phyloP scores from a whole-genome alignment of 2,113 vertebrate genomes.

The Herpailurus yagouaroundi region DNA sequence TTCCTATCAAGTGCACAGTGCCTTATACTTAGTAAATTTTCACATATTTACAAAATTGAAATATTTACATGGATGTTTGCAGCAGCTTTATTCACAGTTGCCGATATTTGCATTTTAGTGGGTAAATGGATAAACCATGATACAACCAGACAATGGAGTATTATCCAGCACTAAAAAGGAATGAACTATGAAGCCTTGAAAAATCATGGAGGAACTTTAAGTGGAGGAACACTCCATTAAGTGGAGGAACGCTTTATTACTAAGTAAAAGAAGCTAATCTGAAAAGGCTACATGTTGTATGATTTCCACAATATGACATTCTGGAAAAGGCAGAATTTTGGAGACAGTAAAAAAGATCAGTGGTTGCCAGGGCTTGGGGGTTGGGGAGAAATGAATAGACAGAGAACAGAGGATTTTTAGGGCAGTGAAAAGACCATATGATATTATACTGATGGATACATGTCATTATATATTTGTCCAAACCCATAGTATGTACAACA shows the following conservation, averaged over 20 bases:
- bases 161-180: neutral
- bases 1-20: neutral
- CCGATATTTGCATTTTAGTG: neutral
- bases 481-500: neutral
- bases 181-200: neutral
- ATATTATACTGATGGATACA: neutral
- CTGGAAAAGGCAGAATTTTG: neutral
- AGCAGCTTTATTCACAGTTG: neutral
- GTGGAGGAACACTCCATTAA: neutral
- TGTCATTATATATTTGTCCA: neutral
- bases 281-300: neutral
- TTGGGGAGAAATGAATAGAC: neutral
- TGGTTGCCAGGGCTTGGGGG: neutral
- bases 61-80: neutral
- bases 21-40: neutral
- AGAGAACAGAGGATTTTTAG: constrained; percentile 5
- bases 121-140: neutral
- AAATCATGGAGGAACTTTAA: neutral
- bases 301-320: neutral
- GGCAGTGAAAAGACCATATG: neutral
- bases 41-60: neutral
- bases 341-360: neutral
- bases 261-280: neutral
- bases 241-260: too few species aligned
- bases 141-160: neutral